Base-by-base conservation (phyloP, 2,888 invertebrate species). In the Chrysina gloriosa region DNA sequence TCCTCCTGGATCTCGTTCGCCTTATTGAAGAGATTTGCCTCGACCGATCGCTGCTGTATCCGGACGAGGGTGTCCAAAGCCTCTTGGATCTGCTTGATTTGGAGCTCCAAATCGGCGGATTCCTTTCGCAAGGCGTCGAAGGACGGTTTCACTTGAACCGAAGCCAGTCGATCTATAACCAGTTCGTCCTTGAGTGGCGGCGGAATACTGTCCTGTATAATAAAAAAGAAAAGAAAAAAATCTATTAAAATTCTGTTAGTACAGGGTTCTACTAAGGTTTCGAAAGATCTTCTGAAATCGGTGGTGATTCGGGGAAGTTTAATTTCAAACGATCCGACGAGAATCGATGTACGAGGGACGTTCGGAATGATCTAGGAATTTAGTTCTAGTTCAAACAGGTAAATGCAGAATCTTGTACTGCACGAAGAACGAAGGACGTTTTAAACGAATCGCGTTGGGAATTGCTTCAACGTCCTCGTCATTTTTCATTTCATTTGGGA, bases 1-100 rank as follows among this genome's bases (percentile, higher is more conserved):
- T 97, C 97, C 84, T 97, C 97, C 85, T 97, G 94, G 67, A 97
- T 88, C 84, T 97, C 97, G 83, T 96, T 96, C 76, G 94, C 96
- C 87, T 97, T 97, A 83, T 93, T 95, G 85, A 91, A 95, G 69
- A 95, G 86, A 79, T 91, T 91, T 72, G 91, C 91, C 82, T 96
- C 96, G 72, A 93, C 85, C 70, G 89, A 89, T 65, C 91, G 85
- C 73, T 85, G 85, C 80, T 97, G 97, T 80, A 95, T 89, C 75
- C 96, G 90, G 72, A 90, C 86, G 73, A 97, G 85, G 0, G 92
- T 88, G 78, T 96, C 95, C 74, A 96, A 87, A 58, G 93, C 88
- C 74, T 97, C 97, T 86, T 95, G 90, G 73, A 94, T 87, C 81
- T 95, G 94, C 79, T 93, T 91, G 77, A 96, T 95, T 85, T 96